phyloP scores from a whole-genome alignment of 2,797 vertebrate genomes.

The Enteromius radiatus region DNA sequence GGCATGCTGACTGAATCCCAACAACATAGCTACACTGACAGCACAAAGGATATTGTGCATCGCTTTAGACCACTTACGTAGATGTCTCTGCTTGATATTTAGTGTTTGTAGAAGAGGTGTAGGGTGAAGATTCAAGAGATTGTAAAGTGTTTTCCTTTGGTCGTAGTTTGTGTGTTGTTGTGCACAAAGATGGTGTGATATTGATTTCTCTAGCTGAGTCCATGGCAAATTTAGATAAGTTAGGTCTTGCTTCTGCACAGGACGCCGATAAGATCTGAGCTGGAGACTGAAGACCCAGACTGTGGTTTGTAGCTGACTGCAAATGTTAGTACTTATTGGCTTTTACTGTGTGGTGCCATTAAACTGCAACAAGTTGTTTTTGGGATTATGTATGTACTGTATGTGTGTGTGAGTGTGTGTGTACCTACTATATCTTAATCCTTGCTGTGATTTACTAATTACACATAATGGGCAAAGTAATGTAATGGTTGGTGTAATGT shows the following conservation, averaged over 20 bases:
- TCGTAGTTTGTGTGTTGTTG: constrained; percentile 4
- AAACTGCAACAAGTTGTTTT: constrained; percentile 26
- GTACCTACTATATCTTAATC: background rate
- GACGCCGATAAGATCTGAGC: constrained; percentile 41
- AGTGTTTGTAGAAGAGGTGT: constrained; percentile 37
- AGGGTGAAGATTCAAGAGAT: constrained; percentile 46
- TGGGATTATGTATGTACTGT: background rate
- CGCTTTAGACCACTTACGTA: constrained; percentile 19
- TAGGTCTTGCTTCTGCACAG: constrained; percentile 34
- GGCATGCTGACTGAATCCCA: background rate
- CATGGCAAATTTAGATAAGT: constrained; percentile 51
- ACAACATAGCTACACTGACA: constrained; percentile 8
- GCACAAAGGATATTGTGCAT: background rate
- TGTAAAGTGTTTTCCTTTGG: constrained; percentile 35
- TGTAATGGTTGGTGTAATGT: background rate
- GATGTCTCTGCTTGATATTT: constrained; percentile 35
- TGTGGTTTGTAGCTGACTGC: constrained; percentile 32
- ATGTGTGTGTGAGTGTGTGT: constrained; percentile 19
- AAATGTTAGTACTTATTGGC: constrained; percentile 37
- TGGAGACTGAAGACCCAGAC: constrained; percentile 32
- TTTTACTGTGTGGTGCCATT: constrained; percentile 28
- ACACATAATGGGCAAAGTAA: background rate
- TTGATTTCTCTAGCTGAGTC: constrained; percentile 45
- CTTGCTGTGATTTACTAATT: constrained; percentile 17
- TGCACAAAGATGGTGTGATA: constrained; percentile 17